Conservation (phyloP, 1,140 invertebrate species). For the Neuroterus valhalla region DNA sequence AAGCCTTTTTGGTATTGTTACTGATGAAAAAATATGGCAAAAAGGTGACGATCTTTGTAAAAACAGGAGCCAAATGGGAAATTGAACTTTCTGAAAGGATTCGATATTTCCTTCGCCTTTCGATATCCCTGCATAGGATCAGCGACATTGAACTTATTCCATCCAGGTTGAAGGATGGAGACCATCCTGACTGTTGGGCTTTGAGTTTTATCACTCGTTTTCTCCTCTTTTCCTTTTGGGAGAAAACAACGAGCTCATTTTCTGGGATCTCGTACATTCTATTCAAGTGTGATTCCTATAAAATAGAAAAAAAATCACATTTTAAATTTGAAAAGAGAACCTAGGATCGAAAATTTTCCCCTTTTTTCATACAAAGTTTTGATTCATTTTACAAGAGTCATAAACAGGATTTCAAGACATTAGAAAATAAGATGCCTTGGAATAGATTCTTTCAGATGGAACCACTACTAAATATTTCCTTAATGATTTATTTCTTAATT, state of each 20-base stretch:
- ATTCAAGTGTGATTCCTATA: slow-evolving; percentile 81
- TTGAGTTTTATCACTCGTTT: slow-evolving; percentile 77
- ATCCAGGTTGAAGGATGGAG: slow-evolving; percentile 82
- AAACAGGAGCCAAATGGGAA: slow-evolving; percentile 80
- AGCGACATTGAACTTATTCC: slow-evolving; percentile 84
- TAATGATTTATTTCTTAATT: too few species aligned
- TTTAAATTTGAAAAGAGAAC: background rate
- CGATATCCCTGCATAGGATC: slow-evolving; percentile 82
- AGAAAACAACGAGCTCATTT: slow-evolving; percentile 82
- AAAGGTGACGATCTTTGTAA: slow-evolving; percentile 91
- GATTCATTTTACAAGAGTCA: too few species aligned
- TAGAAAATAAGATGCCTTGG: too few species aligned
- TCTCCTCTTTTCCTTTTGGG: slow-evolving; percentile 81
- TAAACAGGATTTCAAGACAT: too few species aligned
- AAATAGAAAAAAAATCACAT: slow-evolving; percentile 42
- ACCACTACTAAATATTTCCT: too few species aligned
- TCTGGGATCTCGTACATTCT: slow-evolving; percentile 80
- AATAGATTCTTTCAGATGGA: too few species aligned
- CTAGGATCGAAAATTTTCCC: too few species aligned
- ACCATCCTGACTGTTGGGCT: slow-evolving; percentile 85
- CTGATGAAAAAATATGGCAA: slow-evolving; percentile 89
- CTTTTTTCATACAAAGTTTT: too few species aligned
- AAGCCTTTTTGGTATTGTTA: slow-evolving; percentile 82
- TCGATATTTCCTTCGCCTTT: slow-evolving; percentile 80
- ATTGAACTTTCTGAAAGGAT: slow-evolving; percentile 78